These are phyloP conservation scores for Scartelaos histophorus DNA, from an alignment of 2,113 vertebrate genomes.

Conservation along the genomic window DNA sequence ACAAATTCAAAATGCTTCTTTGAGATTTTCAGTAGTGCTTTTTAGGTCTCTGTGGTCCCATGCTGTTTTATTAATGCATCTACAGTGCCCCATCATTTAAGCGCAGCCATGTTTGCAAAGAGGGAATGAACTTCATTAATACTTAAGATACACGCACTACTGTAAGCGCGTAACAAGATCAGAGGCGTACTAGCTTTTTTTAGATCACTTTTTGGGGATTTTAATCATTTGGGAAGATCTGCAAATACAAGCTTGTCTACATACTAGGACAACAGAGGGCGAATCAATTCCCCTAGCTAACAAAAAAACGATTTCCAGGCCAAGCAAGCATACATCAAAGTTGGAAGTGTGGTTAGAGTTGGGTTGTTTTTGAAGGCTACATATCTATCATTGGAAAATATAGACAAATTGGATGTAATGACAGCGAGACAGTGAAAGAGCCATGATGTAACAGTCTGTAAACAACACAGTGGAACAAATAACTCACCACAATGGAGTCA, in stretches of 20 bases:
- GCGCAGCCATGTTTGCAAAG: constrained; percentile 27
- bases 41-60: constrained; percentile 23
- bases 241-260: not conserved
- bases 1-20: constrained; percentile 53
- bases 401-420: constrained; percentile 43
- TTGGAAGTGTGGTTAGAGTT: not conserved
- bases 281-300: constrained; percentile 22
- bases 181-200: constrained; percentile 6
- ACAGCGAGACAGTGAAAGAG: constrained; percentile 20
- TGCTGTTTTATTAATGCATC: constrained; percentile 54
- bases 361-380: constrained; percentile 3
- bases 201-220: not conserved
- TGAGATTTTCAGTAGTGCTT: constrained; percentile 45
- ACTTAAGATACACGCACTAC: constrained; percentile 2
- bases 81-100: constrained; percentile 40
- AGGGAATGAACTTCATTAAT: constrained; percentile 13
- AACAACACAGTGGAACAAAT: constrained; percentile 60
- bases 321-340: not conserved
- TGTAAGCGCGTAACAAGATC: constrained; percentile 14
- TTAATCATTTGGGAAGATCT: not conserved
- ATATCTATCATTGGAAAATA: constrained; percentile 21
- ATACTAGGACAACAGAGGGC: not conserved
- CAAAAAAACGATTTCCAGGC: not conserved
- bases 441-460: constrained; percentile 58
- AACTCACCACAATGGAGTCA: constrained; percentile 15